A percentile compares a stretch with the other conserved stretches of the same genome.
Evolutionary conservation across 1,140 invertebrate species (phyloP).

Genomic region (Chironomus striatipennis): DNA sequence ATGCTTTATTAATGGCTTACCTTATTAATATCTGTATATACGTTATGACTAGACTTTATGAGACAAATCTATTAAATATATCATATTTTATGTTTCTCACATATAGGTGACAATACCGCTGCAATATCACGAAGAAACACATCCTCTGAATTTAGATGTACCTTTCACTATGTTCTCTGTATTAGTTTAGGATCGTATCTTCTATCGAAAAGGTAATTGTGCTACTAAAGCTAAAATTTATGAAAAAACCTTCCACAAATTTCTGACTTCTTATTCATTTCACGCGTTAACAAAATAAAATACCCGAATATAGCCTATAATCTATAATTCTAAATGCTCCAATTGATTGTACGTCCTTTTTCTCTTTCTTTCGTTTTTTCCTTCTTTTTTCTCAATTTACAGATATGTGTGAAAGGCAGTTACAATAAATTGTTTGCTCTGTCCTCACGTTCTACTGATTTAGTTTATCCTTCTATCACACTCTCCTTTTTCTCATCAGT

Average conservation of each 20-base stretch:
- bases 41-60: too few relatives aligned
- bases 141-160: conserved; percentile 31
- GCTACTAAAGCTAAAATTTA: neutral
- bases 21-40: neutral
- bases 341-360: conserved; percentile 3
- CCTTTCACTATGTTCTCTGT: conserved; percentile 19
- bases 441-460: conserved; percentile 1
- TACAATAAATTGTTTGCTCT: conserved; percentile 17
- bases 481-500: neutral
- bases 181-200: conserved; percentile 22
- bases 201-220: conserved; percentile 18
- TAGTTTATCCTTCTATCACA: neutral
- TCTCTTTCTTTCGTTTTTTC: neutral
- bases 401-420: conserved; percentile 17
- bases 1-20: neutral
- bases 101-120: conserved; percentile 40
- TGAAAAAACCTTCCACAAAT: neutral
- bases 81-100: conserved; percentile 16
- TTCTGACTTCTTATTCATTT: neutral
- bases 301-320: neutral
- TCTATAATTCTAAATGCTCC: conserved; percentile 10
- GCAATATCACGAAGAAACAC: conserved; percentile 40
- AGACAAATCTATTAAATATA: neutral
- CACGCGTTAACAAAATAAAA: neutral
- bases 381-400: neutral